A percentile compares a stretch with the other conserved stretches of the same genome.
Conservation (phyloP, 2,888 invertebrate species). For the Mycalesis mineus region DNA sequence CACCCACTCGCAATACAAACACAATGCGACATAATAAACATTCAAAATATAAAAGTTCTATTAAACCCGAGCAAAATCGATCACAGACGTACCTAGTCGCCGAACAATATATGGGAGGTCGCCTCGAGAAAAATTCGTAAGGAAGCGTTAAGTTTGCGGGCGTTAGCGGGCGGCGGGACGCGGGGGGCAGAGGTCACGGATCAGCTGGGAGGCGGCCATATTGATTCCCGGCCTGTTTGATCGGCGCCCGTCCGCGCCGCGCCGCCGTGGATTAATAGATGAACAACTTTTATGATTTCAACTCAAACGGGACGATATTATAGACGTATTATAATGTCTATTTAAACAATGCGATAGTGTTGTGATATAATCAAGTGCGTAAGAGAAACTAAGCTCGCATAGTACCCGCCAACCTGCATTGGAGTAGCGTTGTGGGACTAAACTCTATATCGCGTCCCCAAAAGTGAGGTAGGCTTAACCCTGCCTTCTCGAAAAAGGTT, state of each 20-base stretch:
- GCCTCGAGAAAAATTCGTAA: conserved; percentile 50
- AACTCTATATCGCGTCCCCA: no score
- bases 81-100: conserved; percentile 16
- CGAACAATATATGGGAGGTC: conserved; percentile 29
- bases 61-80: conserved; percentile 23
- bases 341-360: background rate
- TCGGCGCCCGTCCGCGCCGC: conserved; percentile 65
- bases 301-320: conserved; percentile 57
- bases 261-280: conserved; percentile 68
- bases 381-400: no score
- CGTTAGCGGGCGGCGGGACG: conserved; percentile 36
- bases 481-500: no score
- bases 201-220: conserved; percentile 78
- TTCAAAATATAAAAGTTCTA: conserved; percentile 17
- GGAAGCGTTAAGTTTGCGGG: conserved; percentile 59
- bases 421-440: no score
- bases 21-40: conserved; percentile 2
- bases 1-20: background rate
- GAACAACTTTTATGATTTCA: conserved; percentile 78
- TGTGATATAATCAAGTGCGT: background rate
- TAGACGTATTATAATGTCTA: conserved; percentile 14
- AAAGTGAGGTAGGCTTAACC: no score
- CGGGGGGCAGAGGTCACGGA: conserved; percentile 71
- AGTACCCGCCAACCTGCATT: no score
- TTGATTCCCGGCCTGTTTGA: conserved; percentile 77